Percentiles rank a stretch among this genome's conserved stretches.
phyloP scores from a whole-genome alignment of 2,888 invertebrate species.

The Mechanitis mazaeus region DNA sequence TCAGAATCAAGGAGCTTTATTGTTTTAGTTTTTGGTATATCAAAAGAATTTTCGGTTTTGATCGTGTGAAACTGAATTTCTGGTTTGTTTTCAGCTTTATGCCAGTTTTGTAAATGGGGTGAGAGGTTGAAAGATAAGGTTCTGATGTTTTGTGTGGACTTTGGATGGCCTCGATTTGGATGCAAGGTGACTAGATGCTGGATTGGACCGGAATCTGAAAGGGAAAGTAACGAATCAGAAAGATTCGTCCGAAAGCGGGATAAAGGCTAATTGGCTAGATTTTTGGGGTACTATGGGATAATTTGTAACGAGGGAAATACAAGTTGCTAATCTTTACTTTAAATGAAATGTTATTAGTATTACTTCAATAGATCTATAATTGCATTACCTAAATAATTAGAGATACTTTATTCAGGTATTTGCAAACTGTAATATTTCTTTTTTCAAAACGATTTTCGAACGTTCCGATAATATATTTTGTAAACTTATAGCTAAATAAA shows the following conservation, averaged over 20 bases:
- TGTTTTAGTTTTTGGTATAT: constrained; percentile 9
- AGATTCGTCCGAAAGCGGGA: constrained; percentile 40
- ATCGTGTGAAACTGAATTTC: constrained; percentile 10
- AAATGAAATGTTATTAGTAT: too few species aligned
- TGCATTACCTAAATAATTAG: too few species aligned
- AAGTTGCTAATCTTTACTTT: too few species aligned
- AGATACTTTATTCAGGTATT: too few species aligned
- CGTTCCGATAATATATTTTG: too few species aligned
- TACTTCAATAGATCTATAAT: too few species aligned
- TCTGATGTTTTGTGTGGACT: constrained; percentile 34
- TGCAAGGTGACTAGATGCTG: constrained; percentile 39
- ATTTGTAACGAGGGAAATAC: not conserved
- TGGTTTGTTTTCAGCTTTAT: constrained; percentile 8
- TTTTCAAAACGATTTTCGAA: too few species aligned
- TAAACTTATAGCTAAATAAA: too few species aligned
- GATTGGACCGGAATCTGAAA: constrained; percentile 51
- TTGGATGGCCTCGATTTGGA: constrained; percentile 31
- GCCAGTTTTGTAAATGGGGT: constrained; percentile 11
- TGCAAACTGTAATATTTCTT: too few species aligned
- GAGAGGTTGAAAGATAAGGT: constrained; percentile 21
- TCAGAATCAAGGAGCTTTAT: constrained; percentile 17
- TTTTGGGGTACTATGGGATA: not conserved
- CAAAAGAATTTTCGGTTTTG: constrained; percentile 10
- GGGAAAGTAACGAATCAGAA: constrained; percentile 52
- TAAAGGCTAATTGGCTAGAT: constrained; percentile 7